phyloP scores from a whole-genome alignment of 1,140 invertebrate species.

The Chlorops oryzae region DNA sequence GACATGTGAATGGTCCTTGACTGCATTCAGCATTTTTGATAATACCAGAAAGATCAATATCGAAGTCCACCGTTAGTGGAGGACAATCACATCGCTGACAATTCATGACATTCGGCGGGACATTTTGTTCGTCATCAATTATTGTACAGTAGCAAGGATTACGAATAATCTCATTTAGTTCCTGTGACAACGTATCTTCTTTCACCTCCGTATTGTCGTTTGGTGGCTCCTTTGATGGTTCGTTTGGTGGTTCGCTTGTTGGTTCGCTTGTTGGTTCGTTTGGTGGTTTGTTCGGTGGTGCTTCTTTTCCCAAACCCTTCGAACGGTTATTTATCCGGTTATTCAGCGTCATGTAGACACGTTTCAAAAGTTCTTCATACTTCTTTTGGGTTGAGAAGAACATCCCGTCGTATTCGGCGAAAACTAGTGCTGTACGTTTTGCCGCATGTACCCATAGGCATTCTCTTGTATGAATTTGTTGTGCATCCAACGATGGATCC shows the following conservation, averaged over 20 bases:
- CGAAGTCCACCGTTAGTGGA: slow-evolving; percentile 13
- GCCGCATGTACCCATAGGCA: slow-evolving; percentile 37
- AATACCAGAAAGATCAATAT: slow-evolving; percentile 12
- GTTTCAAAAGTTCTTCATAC: slow-evolving; percentile 29
- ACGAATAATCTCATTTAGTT: no score
- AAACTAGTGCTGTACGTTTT: slow-evolving; percentile 27
- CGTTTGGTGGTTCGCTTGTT: not conserved
- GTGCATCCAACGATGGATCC: slow-evolving; percentile 27
- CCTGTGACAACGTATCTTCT: no score
- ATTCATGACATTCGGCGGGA: not conserved
- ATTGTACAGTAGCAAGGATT: no score
- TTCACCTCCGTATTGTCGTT: not conserved
- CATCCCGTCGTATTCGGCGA: slow-evolving; percentile 23
- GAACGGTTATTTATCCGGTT: slow-evolving; percentile 14
- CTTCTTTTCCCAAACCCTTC: no score
- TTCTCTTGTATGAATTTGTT: slow-evolving; percentile 25
- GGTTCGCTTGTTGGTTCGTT: slow-evolving; percentile 1
- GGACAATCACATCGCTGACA: slow-evolving; percentile 18
- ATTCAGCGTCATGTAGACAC: slow-evolving; percentile 27
- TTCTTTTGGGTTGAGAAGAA: slow-evolving; percentile 27
- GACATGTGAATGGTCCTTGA: slow-evolving; percentile 35
- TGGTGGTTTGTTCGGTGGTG: no score
- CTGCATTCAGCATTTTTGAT: slow-evolving; percentile 32
- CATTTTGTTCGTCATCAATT: not conserved
- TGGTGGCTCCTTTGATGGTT: not conserved